These are phyloP conservation scores for Pogoniulus pusillus DNA, from an alignment of 2,797 vertebrate genomes.

Conservation along the genomic window DNA sequence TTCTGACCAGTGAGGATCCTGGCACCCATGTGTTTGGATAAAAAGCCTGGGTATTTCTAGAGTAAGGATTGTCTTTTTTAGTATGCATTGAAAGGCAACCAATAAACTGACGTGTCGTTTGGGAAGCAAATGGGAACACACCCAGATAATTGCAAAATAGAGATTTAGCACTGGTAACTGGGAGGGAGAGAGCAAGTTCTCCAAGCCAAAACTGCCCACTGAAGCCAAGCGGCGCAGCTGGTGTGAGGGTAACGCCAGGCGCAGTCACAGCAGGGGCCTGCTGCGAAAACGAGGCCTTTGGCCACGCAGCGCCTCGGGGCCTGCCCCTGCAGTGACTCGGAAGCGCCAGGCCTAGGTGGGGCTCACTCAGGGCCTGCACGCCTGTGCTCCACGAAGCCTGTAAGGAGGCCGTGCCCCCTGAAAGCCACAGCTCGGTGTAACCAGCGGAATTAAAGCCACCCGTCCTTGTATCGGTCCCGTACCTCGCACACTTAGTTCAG, in stretches of 20 bases:
- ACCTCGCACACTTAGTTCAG: too few species aligned
- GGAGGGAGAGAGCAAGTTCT: not conserved
- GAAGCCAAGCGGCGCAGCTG: too few species aligned
- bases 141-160: not conserved
- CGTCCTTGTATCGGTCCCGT: too few species aligned
- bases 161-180: fast-evolving
- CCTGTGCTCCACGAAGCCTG: not conserved
- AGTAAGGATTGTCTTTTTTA: not conserved
- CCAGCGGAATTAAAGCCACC: not conserved
- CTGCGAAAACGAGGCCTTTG: not conserved
- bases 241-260: not conserved
- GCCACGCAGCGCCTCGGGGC: not conserved
- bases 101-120: fast-evolving
- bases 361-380: not conserved
- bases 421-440: too few species aligned
- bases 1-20: not conserved
- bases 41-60: fast-evolving
- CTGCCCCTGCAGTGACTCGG: not conserved
- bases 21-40: not conserved
- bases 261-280: fast-evolving
- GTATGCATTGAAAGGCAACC: fast-evolving
- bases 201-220: not conserved
- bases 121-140: not conserved
- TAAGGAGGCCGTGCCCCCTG: too few species aligned
- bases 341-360: too few species aligned